These are phyloP conservation scores for Panzeria rudis DNA, from an alignment of 2,888 invertebrate genomes.

Conservation along the genomic window DNA sequence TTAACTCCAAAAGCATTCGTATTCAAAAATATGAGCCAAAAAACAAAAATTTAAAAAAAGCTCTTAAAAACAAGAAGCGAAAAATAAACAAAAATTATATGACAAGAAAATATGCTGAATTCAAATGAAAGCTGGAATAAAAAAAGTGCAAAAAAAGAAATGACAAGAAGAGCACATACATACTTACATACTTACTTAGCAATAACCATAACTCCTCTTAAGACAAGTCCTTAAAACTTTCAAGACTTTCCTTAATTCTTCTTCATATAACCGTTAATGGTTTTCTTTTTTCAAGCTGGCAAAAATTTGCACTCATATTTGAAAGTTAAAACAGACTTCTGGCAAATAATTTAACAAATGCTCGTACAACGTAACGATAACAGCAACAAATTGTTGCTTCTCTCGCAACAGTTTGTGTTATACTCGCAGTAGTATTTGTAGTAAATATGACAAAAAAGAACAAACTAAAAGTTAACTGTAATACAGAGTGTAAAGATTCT, in stretches of 20 bases:
- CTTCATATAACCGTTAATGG: neutral
- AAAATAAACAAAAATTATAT: slow-evolving; percentile 9
- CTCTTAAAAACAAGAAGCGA: slow-evolving; percentile 5
- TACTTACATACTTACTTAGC: neutral
- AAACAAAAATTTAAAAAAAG: slow-evolving; percentile 25
- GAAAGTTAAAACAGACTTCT: neutral
- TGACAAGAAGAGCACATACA: slow-evolving; percentile 18
- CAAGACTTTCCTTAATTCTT: slow-evolving; percentile 47
- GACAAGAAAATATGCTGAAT: slow-evolving; percentile 44
- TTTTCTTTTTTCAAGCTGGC: neutral
- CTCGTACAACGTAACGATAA: slow-evolving; percentile 32
- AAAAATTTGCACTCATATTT: slow-evolving; percentile 40
- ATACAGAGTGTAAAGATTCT: slow-evolving; percentile 8
- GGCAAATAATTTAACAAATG: slow-evolving; percentile 14
- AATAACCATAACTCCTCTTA: slow-evolving; percentile 31
- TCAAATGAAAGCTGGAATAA: slow-evolving; percentile 21
- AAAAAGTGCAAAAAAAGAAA: slow-evolving; percentile 5
- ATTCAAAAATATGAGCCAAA: neutral
- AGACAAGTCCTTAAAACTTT: slow-evolving; percentile 58
- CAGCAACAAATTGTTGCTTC: slow-evolving; percentile 74
- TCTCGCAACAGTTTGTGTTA: slow-evolving; percentile 71
- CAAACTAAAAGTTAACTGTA: slow-evolving; percentile 26
- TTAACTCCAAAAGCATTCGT: neutral
- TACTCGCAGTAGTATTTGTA: slow-evolving; percentile 17
- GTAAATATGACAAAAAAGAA: neutral